Percentiles rank a stretch among this genome's conserved stretches.
Conservation (phyloP, 2,113 vertebrate genomes). For the Mustela lutreola region DNA sequence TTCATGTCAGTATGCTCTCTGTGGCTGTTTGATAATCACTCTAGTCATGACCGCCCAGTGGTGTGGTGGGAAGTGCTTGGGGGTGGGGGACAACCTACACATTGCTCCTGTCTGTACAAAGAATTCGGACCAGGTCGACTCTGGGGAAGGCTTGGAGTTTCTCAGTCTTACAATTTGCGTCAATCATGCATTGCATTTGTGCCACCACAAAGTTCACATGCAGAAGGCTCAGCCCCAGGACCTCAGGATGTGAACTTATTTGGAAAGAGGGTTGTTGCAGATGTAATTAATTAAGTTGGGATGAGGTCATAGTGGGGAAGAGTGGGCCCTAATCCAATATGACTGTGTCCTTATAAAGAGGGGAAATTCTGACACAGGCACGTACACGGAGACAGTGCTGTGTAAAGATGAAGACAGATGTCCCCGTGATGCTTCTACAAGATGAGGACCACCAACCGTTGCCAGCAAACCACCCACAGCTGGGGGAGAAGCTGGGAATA, state of each 20-base stretch:
- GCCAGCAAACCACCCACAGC: background rate
- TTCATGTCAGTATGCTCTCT: background rate
- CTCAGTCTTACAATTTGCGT: background rate
- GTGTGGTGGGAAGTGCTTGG: background rate
- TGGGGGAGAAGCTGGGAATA: fast-evolving
- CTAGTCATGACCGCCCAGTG: too few species aligned
- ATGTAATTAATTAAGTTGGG: background rate
- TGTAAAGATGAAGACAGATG: background rate
- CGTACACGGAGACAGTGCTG: background rate
- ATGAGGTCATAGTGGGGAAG: background rate
- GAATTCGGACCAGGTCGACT: background rate
- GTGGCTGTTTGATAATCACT: background rate
- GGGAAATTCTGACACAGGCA: background rate
- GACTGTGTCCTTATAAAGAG: background rate
- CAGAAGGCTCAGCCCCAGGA: background rate
- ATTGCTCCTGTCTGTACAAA: background rate
- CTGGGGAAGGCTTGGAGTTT: too few species aligned
- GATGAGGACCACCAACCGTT: background rate
- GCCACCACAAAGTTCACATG: too few species aligned
- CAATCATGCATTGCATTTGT: background rate
- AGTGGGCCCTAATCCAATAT: background rate
- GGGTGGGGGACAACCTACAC: fast-evolving
- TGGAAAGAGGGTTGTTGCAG: background rate
- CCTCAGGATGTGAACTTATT: background rate
- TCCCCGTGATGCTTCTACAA: fast-evolving